These are phyloP conservation scores for Origma solitaria DNA, from an alignment of 2,113 vertebrate genomes.

Conservation along the genomic window DNA sequence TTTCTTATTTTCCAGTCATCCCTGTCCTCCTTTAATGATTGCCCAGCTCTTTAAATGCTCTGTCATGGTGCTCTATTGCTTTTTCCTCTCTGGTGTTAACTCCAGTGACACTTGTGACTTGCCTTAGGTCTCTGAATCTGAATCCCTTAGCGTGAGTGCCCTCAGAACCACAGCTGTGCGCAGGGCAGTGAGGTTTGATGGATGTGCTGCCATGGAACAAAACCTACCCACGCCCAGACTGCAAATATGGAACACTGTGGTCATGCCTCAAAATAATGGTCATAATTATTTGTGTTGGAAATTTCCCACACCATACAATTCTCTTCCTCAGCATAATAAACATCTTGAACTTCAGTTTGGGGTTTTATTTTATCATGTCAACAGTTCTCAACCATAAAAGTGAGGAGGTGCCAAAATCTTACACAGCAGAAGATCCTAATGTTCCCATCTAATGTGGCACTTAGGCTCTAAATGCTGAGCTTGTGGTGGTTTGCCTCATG, in stretches of 20 bases:
- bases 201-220: background rate
- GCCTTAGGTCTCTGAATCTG: background rate
- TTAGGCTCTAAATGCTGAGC: background rate
- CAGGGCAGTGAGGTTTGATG: background rate
- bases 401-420: background rate
- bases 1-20: background rate
- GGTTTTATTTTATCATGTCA: slow-evolving; percentile 32
- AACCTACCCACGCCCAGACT: background rate
- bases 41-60: background rate
- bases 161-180: background rate
- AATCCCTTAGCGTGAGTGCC: rapidly evolving
- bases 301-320: background rate
- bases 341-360: background rate
- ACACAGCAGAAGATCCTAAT: background rate
- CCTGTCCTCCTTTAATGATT: background rate
- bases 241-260: background rate
- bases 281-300: background rate
- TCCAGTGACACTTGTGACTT: background rate
- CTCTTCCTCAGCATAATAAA: background rate
- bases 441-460: background rate
- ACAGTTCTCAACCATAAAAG: background rate
- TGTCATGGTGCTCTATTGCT: background rate
- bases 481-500: background rate
- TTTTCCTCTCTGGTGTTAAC: background rate
- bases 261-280: background rate